Evolutionary conservation across 2,113 vertebrate genomes (phyloP).

Genomic region (Grammatotria lemairii): DNA sequence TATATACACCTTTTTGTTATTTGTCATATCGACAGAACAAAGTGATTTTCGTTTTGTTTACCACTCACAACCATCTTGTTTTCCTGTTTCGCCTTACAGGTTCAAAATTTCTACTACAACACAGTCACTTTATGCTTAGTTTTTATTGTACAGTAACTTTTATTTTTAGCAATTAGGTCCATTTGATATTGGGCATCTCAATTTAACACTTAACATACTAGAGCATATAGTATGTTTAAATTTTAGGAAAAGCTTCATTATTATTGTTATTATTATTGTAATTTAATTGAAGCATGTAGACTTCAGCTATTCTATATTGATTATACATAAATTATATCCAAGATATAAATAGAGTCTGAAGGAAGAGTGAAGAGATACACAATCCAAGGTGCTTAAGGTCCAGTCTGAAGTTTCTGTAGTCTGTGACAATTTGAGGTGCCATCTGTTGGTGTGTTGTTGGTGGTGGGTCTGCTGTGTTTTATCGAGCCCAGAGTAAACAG

Average conservation of each 20-base stretch:
- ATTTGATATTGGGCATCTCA: neutral
- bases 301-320: neutral
- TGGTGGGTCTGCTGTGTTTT: neutral
- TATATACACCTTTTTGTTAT: neutral
- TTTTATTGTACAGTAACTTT: neutral
- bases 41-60: neutral
- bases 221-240: neutral
- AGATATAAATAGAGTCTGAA: neutral
- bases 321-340: neutral
- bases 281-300: neutral
- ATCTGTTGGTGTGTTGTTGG: neutral
- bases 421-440: neutral
- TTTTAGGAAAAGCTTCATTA: neutral
- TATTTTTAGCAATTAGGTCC: neutral
- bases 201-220: neutral
- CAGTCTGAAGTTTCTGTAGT: neutral
- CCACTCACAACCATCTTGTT: rapidly evolving
- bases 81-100: neutral
- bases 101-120: neutral
- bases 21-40: neutral
- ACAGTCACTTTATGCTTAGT: too few relatives aligned
- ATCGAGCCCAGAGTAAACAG: neutral
- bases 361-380: neutral
- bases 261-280: neutral
- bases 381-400: neutral